Evolutionary conservation across 2,888 invertebrate genomes (phyloP).

Genomic region (Hipparchia sbordonii): DNA sequence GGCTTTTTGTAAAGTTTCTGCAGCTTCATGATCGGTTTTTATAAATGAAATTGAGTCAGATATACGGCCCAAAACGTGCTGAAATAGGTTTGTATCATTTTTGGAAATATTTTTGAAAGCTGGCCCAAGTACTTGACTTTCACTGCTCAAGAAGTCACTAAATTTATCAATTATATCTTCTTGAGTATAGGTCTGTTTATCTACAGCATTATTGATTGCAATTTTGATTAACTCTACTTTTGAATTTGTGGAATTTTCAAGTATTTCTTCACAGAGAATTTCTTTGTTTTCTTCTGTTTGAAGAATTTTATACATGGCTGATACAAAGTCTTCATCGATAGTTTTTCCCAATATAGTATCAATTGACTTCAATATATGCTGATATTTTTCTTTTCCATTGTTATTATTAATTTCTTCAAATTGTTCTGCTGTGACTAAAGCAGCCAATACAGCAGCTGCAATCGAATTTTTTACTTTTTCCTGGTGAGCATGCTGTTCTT

Average conservation of each 20-base stretch:
- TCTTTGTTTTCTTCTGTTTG: slow-evolving; percentile 79
- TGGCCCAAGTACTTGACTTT: slow-evolving; percentile 82
- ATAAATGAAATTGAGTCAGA: slow-evolving; percentile 84
- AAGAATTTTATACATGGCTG: slow-evolving; percentile 76
- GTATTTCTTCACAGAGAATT: slow-evolving; percentile 73
- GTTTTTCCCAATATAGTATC: slow-evolving; percentile 77
- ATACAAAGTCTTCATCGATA: slow-evolving; percentile 74
- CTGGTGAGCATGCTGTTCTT: slow-evolving; percentile 65
- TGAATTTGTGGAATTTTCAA: slow-evolving; percentile 78
- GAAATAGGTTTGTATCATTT: slow-evolving; percentile 83
- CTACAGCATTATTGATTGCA: slow-evolving; percentile 72
- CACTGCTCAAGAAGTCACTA: slow-evolving; percentile 84
- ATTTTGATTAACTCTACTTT: slow-evolving; percentile 85
- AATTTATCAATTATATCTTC: slow-evolving; percentile 85
- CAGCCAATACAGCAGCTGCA: slow-evolving; percentile 78
- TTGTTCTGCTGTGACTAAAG: slow-evolving; percentile 77
- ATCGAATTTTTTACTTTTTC: slow-evolving; percentile 81
- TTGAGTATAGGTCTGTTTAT: slow-evolving; percentile 76
- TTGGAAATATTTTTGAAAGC: slow-evolving; percentile 86
- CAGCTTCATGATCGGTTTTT: slow-evolving; percentile 85
- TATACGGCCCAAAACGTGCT: slow-evolving; percentile 83
- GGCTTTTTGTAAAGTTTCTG: slow-evolving; percentile 85
- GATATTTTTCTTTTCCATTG: slow-evolving; percentile 77
- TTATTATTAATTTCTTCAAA: slow-evolving; percentile 78
- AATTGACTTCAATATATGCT: slow-evolving; percentile 77